These are phyloP conservation scores for Rallus limicola DNA, from an alignment of 2,113 vertebrate genomes.

Conservation along the genomic window DNA sequence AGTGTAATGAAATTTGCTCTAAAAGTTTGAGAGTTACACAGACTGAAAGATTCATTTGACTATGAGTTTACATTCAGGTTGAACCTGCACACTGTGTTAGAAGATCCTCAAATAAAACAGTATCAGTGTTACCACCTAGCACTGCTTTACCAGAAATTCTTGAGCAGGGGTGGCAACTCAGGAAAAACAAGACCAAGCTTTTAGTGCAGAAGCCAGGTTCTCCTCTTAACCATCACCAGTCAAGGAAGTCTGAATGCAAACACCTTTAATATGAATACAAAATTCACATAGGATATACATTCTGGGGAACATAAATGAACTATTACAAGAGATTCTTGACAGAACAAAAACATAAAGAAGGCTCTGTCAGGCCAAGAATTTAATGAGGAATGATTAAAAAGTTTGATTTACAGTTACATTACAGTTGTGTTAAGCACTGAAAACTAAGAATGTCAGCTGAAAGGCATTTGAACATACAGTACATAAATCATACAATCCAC, in stretches of 20 bases:
- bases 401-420: constrained; percentile 75
- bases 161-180: neutral
- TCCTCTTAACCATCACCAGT: constrained; percentile 48
- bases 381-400: constrained; percentile 79
- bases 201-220: neutral
- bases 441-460: constrained; percentile 72
- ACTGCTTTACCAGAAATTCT: neutral
- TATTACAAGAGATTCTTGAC: constrained; percentile 72
- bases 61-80: neutral
- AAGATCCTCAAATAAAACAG: neutral
- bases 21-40: neutral
- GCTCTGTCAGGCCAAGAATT: constrained; percentile 69
- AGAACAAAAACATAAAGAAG: constrained; percentile 71
- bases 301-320: constrained; percentile 66
- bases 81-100: neutral
- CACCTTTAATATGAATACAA: constrained; percentile 79
- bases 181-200: neutral
- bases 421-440: constrained; percentile 72
- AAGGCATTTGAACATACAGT: constrained; percentile 74
- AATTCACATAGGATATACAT: constrained; percentile 72
- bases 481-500: constrained; percentile 78
- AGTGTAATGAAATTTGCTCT: neutral
- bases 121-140: neutral
- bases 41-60: neutral
- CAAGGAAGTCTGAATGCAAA: constrained; percentile 64